Conservation (phyloP, 2,888 invertebrate genomes). For the Matsumyia berberina region DNA sequence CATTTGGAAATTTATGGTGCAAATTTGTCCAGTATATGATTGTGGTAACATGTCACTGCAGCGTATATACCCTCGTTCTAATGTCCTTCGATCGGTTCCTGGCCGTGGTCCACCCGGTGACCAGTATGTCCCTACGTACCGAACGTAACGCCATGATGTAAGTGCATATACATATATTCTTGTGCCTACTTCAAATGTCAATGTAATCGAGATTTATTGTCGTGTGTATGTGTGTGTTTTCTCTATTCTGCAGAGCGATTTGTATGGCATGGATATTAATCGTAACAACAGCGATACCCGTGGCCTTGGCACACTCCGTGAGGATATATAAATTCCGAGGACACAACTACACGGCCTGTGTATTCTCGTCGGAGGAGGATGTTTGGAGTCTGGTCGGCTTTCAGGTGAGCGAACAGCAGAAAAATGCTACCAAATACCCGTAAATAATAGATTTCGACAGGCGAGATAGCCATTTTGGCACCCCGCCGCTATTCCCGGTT, state of each 20-base stretch:
- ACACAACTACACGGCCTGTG: constrained; percentile 88
- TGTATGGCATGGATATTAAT: constrained; percentile 92
- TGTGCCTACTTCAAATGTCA: constrained; percentile 60
- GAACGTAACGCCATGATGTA: constrained; percentile 90
- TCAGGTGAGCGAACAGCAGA: constrained; percentile 80
- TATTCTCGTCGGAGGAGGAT: constrained; percentile 87
- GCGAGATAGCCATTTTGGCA: constrained; percentile 39
- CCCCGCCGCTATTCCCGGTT: constrained; percentile 15
- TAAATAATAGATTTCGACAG: constrained; percentile 71
- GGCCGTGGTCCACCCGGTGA: constrained; percentile 96
- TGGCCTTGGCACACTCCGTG: constrained; percentile 91
- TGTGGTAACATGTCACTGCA: constrained; percentile 96
- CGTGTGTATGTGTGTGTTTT: constrained; percentile 16
- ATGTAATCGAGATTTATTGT: constrained; percentile 61
- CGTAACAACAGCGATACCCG: constrained; percentile 90
- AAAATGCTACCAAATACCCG: constrained; percentile 44
- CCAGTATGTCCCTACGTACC: constrained; percentile 93
- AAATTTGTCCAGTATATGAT: constrained; percentile 94
- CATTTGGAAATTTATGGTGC: constrained; percentile 95
- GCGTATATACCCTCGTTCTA: constrained; percentile 96
- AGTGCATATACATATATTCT: constrained; percentile 78
- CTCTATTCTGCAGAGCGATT: constrained; percentile 86
- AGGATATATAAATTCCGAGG: constrained; percentile 88
- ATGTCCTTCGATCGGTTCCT: constrained; percentile 97
- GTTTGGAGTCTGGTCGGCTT: constrained; percentile 85